Evolutionary conservation across 1,140 invertebrate species (phyloP).

Genomic region (Drosophila malerkotliana): DNA sequence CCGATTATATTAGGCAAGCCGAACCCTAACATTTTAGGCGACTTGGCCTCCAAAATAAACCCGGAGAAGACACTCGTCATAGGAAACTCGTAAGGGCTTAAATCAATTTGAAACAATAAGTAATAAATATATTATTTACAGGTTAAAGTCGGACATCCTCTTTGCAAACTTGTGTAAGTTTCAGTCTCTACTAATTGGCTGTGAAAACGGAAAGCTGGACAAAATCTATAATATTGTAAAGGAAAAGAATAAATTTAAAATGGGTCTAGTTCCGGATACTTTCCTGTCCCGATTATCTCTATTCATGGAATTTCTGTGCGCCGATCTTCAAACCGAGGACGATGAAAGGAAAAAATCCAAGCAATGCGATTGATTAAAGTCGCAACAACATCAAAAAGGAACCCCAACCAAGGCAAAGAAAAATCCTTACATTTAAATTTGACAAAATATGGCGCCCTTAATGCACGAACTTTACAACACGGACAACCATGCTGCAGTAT

Average conservation of each 20-base stretch:
- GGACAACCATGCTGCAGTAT: too few relatives aligned
- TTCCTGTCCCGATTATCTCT: conserved; percentile 25
- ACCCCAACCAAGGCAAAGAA: too few relatives aligned
- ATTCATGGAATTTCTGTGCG: conserved; percentile 21
- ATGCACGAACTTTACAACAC: too few relatives aligned
- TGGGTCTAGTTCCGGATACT: conserved; percentile 41
- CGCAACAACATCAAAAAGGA: too few relatives aligned
- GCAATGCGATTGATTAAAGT: too few relatives aligned
- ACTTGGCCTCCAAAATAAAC: conserved; percentile 36
- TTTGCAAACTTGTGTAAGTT: conserved; percentile 58
- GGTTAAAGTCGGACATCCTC: conserved; percentile 48
- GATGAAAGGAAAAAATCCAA: too few relatives aligned
- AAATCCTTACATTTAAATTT: too few relatives aligned
- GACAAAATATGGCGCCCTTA: too few relatives aligned
- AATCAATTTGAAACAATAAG: background rate
- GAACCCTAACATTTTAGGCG: conserved; percentile 45
- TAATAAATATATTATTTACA: conserved; percentile 1
- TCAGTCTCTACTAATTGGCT: conserved; percentile 59
- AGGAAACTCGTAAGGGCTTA: conserved; percentile 56
- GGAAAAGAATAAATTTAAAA: conserved; percentile 11
- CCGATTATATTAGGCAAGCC: conserved; percentile 62
- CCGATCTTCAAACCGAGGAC: background rate
- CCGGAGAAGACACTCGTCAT: conserved; percentile 59
- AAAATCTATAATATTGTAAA: conserved; percentile 29
- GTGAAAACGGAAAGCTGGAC: conserved; percentile 26